phyloP scores from a whole-genome alignment of 2,113 vertebrate species.

The Xiphias gladius region DNA sequence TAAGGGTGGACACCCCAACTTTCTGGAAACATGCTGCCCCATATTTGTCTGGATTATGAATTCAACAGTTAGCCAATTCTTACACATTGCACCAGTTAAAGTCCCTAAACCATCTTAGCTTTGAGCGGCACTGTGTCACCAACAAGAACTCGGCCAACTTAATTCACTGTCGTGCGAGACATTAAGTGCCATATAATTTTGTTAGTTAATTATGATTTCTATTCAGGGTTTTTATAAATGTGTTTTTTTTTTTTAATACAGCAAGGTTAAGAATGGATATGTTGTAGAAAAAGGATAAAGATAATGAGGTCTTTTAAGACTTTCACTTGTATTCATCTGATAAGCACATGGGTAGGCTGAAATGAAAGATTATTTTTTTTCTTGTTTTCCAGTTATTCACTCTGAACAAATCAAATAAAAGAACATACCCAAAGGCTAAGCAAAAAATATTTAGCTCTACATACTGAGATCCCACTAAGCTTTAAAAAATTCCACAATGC shows the following conservation, averaged over 20 bases:
- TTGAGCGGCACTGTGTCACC: not conserved
- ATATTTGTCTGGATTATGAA: too few relatives aligned
- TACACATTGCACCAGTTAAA: not conserved
- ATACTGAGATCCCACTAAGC: not conserved
- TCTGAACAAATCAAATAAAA: conserved; percentile 34
- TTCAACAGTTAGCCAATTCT: too few relatives aligned
- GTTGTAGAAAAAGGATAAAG: not conserved
- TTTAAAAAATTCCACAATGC: conserved; percentile 5
- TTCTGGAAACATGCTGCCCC: too few relatives aligned
- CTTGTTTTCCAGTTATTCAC: conserved; percentile 25
- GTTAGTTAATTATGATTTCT: not conserved
- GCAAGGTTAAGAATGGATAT: not conserved
- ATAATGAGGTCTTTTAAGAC: not conserved
- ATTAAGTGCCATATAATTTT: not conserved
- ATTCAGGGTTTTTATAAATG: not conserved
- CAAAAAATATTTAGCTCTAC: conserved; percentile 28
- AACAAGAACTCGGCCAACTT: not conserved
- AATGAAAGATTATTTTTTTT: conserved; percentile 34
- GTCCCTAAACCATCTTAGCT: conserved; percentile 8
- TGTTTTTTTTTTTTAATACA: not conserved
- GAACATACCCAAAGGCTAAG: conserved; percentile 40
- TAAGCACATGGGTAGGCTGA: conserved; percentile 29
- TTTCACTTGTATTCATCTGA: conserved; percentile 23
- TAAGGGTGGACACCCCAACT: too few relatives aligned
- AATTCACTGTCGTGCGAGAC: not conserved